These are phyloP conservation scores for Drosophila basisetae DNA, from an alignment of 2,888 invertebrate species.

Conservation along the genomic window DNA sequence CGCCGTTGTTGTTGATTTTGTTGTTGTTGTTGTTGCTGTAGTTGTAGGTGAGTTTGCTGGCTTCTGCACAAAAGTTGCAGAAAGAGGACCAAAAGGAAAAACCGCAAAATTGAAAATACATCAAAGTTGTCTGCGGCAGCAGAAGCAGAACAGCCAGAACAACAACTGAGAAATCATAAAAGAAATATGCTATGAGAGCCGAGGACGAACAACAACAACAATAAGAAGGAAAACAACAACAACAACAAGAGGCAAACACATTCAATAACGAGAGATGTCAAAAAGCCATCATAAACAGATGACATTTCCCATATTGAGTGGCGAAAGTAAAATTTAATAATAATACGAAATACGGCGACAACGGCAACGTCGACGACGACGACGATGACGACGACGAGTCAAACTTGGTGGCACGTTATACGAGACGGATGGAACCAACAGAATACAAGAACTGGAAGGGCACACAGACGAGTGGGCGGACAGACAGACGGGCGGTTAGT, in stretches of 20 bases:
- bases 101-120: slow-evolving; percentile 76
- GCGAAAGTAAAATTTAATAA: slow-evolving; percentile 83
- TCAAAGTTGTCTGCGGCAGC: slow-evolving; percentile 68
- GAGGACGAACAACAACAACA: slow-evolving; percentile 16
- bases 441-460: slow-evolving; percentile 22
- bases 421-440: slow-evolving; percentile 33
- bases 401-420: slow-evolving; percentile 37
- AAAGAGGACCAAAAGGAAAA: slow-evolving; percentile 42
- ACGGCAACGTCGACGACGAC: slow-evolving; percentile 23
- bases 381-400: slow-evolving; percentile 36
- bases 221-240: slow-evolving; percentile 50
- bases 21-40: slow-evolving; percentile 35
- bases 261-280: slow-evolving; percentile 81
- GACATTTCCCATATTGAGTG: slow-evolving; percentile 84
- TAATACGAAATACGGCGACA: slow-evolving; percentile 62
- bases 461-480: slow-evolving; percentile 22
- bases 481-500: slow-evolving; percentile 9
- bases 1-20: slow-evolving; percentile 22
- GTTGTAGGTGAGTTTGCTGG: slow-evolving; percentile 9
- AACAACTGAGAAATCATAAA: slow-evolving; percentile 46
- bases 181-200: slow-evolving; percentile 45
- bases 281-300: slow-evolving; percentile 84
- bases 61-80: background rate
- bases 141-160: slow-evolving; percentile 23
- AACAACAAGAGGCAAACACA: slow-evolving; percentile 52